Evolutionary conservation across 2,797 vertebrate genomes (phyloP).

Genomic region (Enteromius trimaculatus): DNA sequence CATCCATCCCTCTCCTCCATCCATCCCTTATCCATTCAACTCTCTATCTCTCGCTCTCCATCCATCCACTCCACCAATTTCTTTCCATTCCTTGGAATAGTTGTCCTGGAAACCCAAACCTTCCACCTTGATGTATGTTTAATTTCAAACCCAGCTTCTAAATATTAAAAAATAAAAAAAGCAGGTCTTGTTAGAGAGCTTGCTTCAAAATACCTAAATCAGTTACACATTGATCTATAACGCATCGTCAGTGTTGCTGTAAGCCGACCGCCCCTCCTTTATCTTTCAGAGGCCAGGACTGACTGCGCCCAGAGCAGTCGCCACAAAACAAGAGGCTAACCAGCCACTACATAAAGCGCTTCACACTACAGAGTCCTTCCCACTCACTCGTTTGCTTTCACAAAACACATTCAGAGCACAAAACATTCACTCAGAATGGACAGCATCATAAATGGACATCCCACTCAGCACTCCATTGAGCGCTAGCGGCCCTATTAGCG

Average conservation of each 20-base stretch:
- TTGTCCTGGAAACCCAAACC: background rate
- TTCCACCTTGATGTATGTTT: background rate
- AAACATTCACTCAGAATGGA: slow-evolving; percentile 31
- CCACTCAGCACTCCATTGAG: slow-evolving; percentile 32
- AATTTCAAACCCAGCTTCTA: background rate
- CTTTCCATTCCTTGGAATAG: background rate
- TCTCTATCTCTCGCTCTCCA: background rate
- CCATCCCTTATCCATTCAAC: background rate
- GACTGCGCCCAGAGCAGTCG: background rate
- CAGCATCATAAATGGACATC: slow-evolving; percentile 38
- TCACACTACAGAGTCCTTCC: background rate
- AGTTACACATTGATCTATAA: background rate
- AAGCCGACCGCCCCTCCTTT: background rate
- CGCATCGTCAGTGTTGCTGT: background rate
- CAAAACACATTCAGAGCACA: slow-evolving; percentile 21
- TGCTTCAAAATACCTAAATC: background rate
- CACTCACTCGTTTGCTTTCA: slow-evolving; percentile 1
- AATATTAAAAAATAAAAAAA: background rate
- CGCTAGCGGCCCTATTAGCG: slow-evolving; percentile 34
- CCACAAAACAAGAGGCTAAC: slow-evolving; percentile 9
- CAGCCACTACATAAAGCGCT: background rate
- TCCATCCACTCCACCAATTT: too few species aligned
- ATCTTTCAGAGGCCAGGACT: background rate
- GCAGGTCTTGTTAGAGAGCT: background rate
- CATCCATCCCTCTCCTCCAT: background rate